phyloP scores from a whole-genome alignment of 2,797 vertebrate species.

The Austrolebias charrua region DNA sequence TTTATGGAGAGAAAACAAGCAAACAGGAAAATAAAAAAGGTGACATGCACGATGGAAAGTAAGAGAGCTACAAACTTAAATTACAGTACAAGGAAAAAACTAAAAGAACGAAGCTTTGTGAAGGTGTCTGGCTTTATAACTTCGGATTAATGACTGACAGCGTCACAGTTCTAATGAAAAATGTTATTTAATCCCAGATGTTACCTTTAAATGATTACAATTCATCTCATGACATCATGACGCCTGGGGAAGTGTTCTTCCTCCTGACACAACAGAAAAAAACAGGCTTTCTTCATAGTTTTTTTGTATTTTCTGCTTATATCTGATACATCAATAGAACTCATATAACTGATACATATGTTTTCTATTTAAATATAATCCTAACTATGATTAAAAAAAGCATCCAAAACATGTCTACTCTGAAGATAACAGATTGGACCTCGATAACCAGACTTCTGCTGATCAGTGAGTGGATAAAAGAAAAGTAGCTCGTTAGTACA shows the following conservation, averaged over 20 bases:
- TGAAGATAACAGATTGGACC: conserved; percentile 53
- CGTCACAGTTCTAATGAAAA: conserved; percentile 14
- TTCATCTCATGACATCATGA: conserved; percentile 47
- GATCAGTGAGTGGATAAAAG: conserved; percentile 11
- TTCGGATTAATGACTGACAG: conserved; percentile 37
- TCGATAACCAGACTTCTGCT: conserved; percentile 27
- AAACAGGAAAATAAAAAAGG: conserved; percentile 25
- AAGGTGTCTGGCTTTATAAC: conserved; percentile 17
- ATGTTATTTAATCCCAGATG: conserved; percentile 23
- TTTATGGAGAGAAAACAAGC: conserved; percentile 11
- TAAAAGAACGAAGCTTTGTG: conserved; percentile 6
- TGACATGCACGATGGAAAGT: neutral
- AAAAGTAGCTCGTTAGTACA: conserved; percentile 4
- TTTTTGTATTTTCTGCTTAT: conserved; percentile 52
- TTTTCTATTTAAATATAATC: conserved; percentile 72
- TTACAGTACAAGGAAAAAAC: conserved; percentile 21
- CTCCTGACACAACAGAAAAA: conserved; percentile 9
- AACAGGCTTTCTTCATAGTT: conserved; percentile 36
- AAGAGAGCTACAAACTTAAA: conserved; percentile 32
- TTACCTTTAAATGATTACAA: conserved; percentile 43
- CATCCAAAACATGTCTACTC: too few species aligned
- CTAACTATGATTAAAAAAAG: conserved; percentile 72
- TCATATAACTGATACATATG: conserved; percentile 77
- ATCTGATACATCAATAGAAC: conserved; percentile 74
- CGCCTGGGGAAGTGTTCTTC: conserved; percentile 33